Evolutionary conservation across 2,888 invertebrate genomes (phyloP).

Genomic region (Epistrophe eligans): DNA sequence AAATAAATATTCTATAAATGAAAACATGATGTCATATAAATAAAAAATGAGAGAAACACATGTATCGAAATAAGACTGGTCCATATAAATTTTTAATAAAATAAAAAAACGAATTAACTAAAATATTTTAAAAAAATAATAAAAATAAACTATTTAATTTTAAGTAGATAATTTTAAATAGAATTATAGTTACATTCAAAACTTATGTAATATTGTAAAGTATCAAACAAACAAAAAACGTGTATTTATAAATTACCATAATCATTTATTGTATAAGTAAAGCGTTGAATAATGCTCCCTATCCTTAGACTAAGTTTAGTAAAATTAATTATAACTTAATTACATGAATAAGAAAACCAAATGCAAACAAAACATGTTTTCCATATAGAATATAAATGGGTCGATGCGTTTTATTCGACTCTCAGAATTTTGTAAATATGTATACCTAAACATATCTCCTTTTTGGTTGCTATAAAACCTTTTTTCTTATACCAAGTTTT

Average conservation of each 20-base stretch:
- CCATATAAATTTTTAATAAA: conserved; percentile 68
- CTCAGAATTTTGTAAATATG: conserved; percentile 13
- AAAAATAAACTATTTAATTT: conserved; percentile 66
- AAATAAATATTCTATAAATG: conserved; percentile 13
- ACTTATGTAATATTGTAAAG: conserved; percentile 57
- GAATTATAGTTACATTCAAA: not conserved
- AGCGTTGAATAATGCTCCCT: conserved; percentile 29
- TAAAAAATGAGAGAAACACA: conserved; percentile 43
- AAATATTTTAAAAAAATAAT: conserved; percentile 3
- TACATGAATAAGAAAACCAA: conserved; percentile 11
- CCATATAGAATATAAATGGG: conserved; percentile 60
- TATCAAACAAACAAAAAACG: conserved; percentile 30
- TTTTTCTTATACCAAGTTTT: not conserved
- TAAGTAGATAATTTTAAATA: conserved; percentile 68
- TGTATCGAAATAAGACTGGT: conserved; percentile 75
- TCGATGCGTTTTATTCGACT: not conserved
- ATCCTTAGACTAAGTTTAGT: conserved; percentile 28
- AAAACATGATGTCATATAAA: conserved; percentile 31
- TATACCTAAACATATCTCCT: conserved; percentile 2
- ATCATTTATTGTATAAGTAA: conserved; percentile 13
- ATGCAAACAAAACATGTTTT: conserved; percentile 67
- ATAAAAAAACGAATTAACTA: conserved; percentile 56
- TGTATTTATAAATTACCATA: conserved; percentile 46
- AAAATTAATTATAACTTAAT: conserved; percentile 45
- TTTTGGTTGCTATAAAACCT: not conserved